phyloP scores from a whole-genome alignment of 2,113 vertebrate species.

The Cryptoleucopteryx plumbea region DNA sequence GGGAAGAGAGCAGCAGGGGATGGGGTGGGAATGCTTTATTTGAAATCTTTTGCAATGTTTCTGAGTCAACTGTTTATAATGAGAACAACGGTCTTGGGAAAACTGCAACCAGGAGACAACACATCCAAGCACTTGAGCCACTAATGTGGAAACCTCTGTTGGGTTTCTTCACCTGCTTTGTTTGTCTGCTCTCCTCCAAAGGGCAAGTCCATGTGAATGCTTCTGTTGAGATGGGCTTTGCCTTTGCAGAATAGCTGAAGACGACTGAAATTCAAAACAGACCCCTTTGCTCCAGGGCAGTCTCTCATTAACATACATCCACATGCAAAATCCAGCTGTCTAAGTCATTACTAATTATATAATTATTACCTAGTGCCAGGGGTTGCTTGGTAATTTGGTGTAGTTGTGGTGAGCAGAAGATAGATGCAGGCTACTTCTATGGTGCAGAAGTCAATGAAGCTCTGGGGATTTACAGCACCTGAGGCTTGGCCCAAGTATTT shows the following conservation, averaged over 20 bases:
- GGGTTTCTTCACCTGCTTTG: not conserved
- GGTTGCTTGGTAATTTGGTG: not conserved
- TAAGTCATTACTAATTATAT: not conserved
- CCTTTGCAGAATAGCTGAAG: not conserved
- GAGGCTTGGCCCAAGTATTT: not conserved
- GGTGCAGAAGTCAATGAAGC: not conserved
- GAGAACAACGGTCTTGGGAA: slow-evolving; percentile 53
- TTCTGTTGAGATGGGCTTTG: not conserved
- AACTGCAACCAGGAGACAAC: slow-evolving; percentile 41
- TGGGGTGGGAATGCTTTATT: not conserved
- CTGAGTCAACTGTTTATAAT: slow-evolving; percentile 42
- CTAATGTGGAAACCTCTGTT: slow-evolving; percentile 15
- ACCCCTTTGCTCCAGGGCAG: not conserved
- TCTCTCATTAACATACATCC: not conserved
- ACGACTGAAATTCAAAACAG: not conserved
- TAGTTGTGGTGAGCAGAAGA: not conserved
- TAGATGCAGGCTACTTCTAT: not conserved
- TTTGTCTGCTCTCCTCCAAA: not conserved
- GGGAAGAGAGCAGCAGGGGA: slow-evolving; percentile 50
- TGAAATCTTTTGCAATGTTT: slow-evolving; percentile 42
- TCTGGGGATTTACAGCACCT: not conserved
- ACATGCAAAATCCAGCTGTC: not conserved
- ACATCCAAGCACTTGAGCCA: not conserved
- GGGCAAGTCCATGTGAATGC: not conserved
- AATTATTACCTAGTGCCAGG: not conserved